phyloP scores from a whole-genome alignment of 2,888 invertebrate species.

The Drosophila maculinotata region DNA sequence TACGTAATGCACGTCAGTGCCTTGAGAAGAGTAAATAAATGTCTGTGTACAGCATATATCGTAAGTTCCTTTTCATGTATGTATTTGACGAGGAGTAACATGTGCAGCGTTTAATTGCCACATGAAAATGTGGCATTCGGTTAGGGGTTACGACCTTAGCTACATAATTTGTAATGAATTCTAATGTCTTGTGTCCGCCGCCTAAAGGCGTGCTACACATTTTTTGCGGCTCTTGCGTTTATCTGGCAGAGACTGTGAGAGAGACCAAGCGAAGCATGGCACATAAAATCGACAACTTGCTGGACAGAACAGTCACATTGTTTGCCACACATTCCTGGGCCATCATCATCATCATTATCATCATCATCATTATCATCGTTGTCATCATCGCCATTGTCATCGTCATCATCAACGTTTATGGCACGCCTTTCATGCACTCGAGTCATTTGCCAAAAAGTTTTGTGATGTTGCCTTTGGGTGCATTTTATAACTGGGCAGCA shows the following conservation, averaged over 20 bases:
- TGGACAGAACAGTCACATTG: constrained; percentile 58
- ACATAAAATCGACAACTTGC: constrained; percentile 52
- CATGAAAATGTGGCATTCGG: constrained; percentile 42
- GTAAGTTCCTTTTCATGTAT: constrained; percentile 19
- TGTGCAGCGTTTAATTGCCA: constrained; percentile 71
- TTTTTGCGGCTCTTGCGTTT: constrained; percentile 46
- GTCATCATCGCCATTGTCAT: constrained; percentile 24
- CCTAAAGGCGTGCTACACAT: constrained; percentile 61
- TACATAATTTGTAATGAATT: constrained; percentile 78
- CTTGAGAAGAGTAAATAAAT: constrained; percentile 36
- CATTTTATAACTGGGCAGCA: constrained; percentile 77
- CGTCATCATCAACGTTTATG: constrained; percentile 50
- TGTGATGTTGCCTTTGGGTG: constrained; percentile 76
- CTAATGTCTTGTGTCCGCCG: constrained; percentile 63
- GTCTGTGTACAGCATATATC: background rate
- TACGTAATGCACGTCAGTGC: background rate
- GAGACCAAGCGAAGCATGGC: constrained; percentile 23
- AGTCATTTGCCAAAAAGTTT: constrained; percentile 71
- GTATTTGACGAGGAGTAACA: constrained; percentile 38
- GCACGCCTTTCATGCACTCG: constrained; percentile 69
- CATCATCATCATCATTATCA: constrained; percentile 7
- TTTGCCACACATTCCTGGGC: constrained; percentile 57
- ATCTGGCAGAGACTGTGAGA: constrained; percentile 14
- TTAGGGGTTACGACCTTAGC: constrained; percentile 58
- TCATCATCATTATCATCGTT: constrained; percentile 11